phyloP scores from a whole-genome alignment of 2,113 vertebrate genomes.

The Lycaon pictus region DNA sequence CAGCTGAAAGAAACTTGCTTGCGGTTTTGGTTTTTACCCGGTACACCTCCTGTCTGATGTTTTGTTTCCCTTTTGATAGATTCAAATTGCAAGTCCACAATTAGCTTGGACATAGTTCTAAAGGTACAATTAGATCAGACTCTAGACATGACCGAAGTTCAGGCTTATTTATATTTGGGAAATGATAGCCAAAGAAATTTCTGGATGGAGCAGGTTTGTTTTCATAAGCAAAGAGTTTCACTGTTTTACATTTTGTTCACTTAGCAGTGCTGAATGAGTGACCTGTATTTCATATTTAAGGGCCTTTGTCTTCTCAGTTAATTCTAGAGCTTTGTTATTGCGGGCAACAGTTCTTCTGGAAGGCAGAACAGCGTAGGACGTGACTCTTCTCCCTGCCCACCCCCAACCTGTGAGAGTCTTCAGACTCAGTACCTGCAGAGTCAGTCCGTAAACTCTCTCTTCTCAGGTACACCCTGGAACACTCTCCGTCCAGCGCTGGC shows the following conservation, averaged over 20 bases:
- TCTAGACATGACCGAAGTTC: conserved; percentile 55
- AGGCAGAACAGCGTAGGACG: not conserved
- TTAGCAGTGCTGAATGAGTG: conserved; percentile 19
- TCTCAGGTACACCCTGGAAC: not conserved
- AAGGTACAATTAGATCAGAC: conserved; percentile 61
- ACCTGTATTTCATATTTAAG: conserved; percentile 7
- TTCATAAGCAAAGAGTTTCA: conserved; percentile 27
- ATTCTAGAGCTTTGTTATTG: not conserved
- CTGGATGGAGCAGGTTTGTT: conserved; percentile 13
- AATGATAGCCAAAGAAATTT: conserved; percentile 49
- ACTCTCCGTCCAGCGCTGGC: not conserved
- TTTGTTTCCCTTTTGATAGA: conserved; percentile 44
- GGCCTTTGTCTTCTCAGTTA: conserved; percentile 21
- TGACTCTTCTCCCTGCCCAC: conserved; percentile 2
- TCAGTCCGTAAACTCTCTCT: not conserved
- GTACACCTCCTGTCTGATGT: conserved; percentile 23
- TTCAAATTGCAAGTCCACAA: conserved; percentile 55
- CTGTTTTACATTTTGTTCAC: conserved; percentile 24
- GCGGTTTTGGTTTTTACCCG: conserved; percentile 49
- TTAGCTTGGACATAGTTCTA: conserved; percentile 33
- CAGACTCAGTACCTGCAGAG: not conserved
- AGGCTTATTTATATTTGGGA: conserved; percentile 58
- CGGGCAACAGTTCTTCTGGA: not conserved
- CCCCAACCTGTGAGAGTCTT: not conserved
- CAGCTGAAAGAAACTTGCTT: conserved; percentile 30